Percentiles rank a stretch among this genome's conserved stretches.
These are phyloP conservation scores for Stictonetta naevosa DNA, from an alignment of 2,113 vertebrate genomes.

Conservation along the genomic window DNA sequence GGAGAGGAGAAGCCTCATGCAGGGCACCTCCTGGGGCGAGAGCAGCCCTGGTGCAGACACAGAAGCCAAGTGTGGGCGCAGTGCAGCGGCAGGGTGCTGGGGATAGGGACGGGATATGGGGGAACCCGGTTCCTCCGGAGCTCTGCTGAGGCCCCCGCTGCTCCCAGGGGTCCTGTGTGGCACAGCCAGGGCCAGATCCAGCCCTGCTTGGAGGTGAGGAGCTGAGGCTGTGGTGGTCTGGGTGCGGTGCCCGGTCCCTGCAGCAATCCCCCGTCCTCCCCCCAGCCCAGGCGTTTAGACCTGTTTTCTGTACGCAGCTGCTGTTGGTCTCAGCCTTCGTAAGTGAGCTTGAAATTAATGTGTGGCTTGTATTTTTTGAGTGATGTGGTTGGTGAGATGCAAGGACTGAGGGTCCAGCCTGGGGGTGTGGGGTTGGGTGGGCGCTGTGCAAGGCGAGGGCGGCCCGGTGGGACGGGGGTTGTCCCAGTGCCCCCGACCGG, in stretches of 20 bases:
- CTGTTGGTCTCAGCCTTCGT: fast-evolving
- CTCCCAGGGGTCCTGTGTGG: background rate
- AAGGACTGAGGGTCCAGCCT: background rate
- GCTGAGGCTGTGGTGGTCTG: background rate
- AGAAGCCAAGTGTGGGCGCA: background rate
- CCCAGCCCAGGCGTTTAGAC: fast-evolving
- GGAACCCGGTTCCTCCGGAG: fast-evolving
- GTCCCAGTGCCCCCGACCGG: background rate
- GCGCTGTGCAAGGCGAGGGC: background rate
- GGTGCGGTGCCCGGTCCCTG: background rate
- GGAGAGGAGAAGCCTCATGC: background rate
- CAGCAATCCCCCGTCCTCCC: background rate
- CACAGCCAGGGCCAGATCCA: background rate
- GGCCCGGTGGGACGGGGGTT: fast-evolving
- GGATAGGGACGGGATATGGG: background rate
- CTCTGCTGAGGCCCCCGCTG: background rate
- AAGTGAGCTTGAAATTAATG: background rate
- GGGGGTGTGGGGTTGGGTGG: fast-evolving
- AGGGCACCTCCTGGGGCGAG: fast-evolving
- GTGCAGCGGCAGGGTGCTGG: background rate
- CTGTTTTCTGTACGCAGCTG: fast-evolving
- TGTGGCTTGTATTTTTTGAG: background rate
- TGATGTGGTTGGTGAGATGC: background rate
- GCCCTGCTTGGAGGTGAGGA: background rate
- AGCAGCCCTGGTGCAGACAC: fast-evolving